phyloP scores from a whole-genome alignment of 2,113 vertebrate genomes.

The Mus musculus region DNA sequence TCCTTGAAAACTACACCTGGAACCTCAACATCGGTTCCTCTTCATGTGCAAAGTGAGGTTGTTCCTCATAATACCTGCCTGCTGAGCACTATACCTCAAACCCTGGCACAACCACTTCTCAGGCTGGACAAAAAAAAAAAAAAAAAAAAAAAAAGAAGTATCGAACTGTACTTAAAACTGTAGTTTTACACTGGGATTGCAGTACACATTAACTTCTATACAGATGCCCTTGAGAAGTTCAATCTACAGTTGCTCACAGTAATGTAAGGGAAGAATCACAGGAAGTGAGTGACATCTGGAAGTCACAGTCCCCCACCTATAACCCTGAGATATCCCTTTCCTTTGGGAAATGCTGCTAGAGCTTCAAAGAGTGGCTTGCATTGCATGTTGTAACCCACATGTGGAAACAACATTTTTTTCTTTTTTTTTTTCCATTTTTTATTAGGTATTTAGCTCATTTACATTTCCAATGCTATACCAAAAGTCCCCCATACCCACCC shows the following conservation, averaged over 20 bases:
- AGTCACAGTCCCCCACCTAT: not conserved
- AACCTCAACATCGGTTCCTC: not conserved
- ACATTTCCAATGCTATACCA: too few relatives aligned
- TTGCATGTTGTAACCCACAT: not conserved
- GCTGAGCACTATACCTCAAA: not conserved
- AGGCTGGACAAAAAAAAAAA: not conserved
- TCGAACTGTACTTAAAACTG: not conserved
- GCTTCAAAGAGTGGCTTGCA: not conserved
- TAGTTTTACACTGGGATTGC: not conserved
- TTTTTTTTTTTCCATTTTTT: too few relatives aligned
- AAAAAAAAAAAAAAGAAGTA: slow-evolving; percentile 22
- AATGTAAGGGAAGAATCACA: not conserved
- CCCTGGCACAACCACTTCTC: not conserved
- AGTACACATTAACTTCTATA: not conserved
- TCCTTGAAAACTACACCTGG: not conserved
- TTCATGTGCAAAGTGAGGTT: not conserved
- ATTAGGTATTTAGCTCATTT: too few relatives aligned
- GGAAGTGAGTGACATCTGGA: not conserved
- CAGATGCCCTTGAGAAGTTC: not conserved
- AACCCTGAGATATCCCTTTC: not conserved
- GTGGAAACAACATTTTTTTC: not conserved
- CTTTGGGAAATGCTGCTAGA: not conserved
- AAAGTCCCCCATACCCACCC: too few relatives aligned
- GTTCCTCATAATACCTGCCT: not conserved
- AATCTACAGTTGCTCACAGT: not conserved